These are phyloP conservation scores for Germaria angustata DNA, from an alignment of 2,888 invertebrate genomes.

Conservation along the genomic window DNA sequence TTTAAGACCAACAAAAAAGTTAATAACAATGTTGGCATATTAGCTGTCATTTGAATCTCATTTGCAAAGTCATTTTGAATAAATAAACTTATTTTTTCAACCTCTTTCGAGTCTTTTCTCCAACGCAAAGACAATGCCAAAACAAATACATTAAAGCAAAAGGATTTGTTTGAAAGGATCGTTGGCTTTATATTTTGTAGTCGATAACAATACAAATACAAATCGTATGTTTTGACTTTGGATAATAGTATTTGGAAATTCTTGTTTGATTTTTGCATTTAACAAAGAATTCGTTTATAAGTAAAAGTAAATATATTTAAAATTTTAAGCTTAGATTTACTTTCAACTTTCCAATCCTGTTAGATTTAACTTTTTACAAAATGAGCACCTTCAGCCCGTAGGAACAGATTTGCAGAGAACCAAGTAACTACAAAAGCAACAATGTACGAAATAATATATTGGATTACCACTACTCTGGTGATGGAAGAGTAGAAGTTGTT, in stretches of 20 bases:
- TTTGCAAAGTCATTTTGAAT: conserved; percentile 78
- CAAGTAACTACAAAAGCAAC: too few relatives aligned
- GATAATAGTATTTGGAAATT: conserved; percentile 44
- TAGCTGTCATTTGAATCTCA: conserved; percentile 73
- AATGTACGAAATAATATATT: too few relatives aligned
- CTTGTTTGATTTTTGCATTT: conserved; percentile 13
- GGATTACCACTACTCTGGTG: too few relatives aligned
- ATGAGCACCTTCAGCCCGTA: too few relatives aligned
- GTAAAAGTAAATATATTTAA: background rate
- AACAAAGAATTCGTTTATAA: conserved; percentile 24
- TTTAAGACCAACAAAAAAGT: conserved; percentile 27
- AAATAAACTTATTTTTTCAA: conserved; percentile 72
- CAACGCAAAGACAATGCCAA: background rate
- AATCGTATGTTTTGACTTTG: conserved; percentile 76
- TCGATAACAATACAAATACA: conserved; percentile 56
- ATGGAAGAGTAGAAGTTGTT: too few relatives aligned
- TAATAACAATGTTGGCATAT: conserved; percentile 75
- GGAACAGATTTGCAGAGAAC: too few relatives aligned
- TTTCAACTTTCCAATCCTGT: conserved; percentile 74
- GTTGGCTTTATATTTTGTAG: conserved; percentile 4
- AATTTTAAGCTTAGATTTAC: conserved; percentile 72
- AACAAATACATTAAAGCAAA: background rate
- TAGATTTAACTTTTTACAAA: background rate
- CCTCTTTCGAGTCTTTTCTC: background rate
- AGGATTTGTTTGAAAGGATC: conserved; percentile 47